Base-by-base conservation (phyloP, 2,888 invertebrate species). In the Netelia inedita region DNA sequence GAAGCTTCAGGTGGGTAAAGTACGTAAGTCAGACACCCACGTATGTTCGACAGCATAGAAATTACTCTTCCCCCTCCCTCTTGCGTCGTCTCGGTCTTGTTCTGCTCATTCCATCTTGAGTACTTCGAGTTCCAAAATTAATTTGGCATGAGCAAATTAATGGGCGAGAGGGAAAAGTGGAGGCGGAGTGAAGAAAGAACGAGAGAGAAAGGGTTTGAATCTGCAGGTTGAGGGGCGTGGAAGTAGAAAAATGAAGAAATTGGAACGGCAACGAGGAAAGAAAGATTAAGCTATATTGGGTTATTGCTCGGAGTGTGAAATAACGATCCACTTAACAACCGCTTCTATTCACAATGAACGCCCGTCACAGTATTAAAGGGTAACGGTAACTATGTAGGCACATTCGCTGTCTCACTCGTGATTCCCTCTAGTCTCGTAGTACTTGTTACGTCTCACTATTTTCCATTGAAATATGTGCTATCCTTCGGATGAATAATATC, bases 251-350 rank as follows among this genome's bases (percentile, higher is more conserved):
- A 46, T 14, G 46, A 46, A 46, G 46, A 46, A 46, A 35, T 35
- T 46, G n/a, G 53, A 23, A 35, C 35, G 57, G 21, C 43, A 69
- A 41, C 9, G 55, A 66, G 57, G 21, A 63, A 21, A 35, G 59
- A 28, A 46, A 75, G 79, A 75, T 79, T 76, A 82, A 85, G 73
- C 71, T 79, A 71, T 53, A 55, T 72, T 53, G 61, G 50, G 63
- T 63, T 79, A 75, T 78, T 55, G 74, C 79, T 41, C 57, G 73
- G 79, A 74, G 74, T 71, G 74, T 23, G 75, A 79, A 79, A 75
- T 83, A 83, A 83, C 79, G 83, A 83, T 79, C 79, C 74, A 79
- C 83, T 73, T 79, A 82, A 68, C 72, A 68, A 78, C 21, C 78
- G 73, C 63, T 73, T 43, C 72, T 83, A 73, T 79, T 79, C 78